Evolutionary conservation across 2,797 vertebrate genomes (phyloP).

Genomic region (Australoheros facetus): DNA sequence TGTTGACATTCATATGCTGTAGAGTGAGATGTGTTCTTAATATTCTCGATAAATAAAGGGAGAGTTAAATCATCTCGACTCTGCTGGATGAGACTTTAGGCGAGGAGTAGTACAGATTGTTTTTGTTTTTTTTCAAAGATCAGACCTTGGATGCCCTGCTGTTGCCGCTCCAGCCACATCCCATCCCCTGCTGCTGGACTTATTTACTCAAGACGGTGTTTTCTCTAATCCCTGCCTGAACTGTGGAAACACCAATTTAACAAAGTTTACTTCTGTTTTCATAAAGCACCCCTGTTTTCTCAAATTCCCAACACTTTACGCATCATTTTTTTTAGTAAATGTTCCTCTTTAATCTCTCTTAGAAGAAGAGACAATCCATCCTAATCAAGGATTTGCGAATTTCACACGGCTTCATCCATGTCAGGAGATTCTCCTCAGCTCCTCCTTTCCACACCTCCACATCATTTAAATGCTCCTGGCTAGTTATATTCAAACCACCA

Average conservation of each 20-base stretch:
- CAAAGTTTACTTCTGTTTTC: constrained; percentile 29
- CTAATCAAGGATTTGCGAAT: constrained; percentile 59
- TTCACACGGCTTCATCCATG: constrained; percentile 52
- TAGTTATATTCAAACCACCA: not conserved
- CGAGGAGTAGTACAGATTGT: constrained; percentile 13
- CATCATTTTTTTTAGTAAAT: constrained; percentile 29
- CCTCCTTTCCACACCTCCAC: constrained; percentile 38
- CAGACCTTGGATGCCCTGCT: constrained; percentile 7
- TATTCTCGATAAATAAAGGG: not conserved
- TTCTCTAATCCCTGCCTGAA: constrained; percentile 13
- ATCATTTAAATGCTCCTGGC: constrained; percentile 20
- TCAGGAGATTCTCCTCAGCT: constrained; percentile 48
- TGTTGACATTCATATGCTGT: not conserved
- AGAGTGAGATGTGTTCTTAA: not conserved
- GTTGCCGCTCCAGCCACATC: constrained; percentile 22
- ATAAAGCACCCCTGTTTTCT: not conserved
- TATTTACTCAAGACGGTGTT: constrained; percentile 1
- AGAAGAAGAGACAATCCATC: constrained; percentile 44
- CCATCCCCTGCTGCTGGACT: constrained; percentile 31
- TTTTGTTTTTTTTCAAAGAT: constrained; percentile 13
- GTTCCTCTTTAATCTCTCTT: constrained; percentile 49
- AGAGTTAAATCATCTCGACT: not conserved
- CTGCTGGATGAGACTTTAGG: not conserved
- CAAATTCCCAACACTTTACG: constrained; percentile 17
- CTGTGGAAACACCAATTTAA: constrained; percentile 13